Evolutionary conservation across 37 sponge, comb jelly and placozoan genomes (phyloP).

Genomic region (Halichondria panicea): DNA sequence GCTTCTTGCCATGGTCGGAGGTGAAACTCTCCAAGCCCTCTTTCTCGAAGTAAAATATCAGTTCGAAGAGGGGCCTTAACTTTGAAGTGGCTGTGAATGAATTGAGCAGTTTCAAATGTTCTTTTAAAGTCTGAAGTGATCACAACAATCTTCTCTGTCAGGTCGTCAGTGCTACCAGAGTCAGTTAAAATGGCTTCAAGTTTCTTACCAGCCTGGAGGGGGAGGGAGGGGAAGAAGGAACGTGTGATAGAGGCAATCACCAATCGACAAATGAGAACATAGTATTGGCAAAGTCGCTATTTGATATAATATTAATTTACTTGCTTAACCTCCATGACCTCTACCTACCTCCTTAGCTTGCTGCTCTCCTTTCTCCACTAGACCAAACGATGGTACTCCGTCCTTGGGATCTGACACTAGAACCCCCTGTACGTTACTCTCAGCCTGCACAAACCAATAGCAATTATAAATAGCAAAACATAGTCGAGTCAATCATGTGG

Average conservation of each 20-base stretch:
- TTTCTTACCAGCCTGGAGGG: conserved; percentile 17
- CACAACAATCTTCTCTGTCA: conserved; percentile 11
- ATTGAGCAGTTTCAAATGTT: conserved; percentile 4
- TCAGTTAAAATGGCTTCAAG: conserved; percentile 6
- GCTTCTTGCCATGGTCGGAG: neutral
- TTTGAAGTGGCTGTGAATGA: neutral
- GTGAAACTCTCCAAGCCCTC: conserved; percentile 2
- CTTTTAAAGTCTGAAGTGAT: conserved; percentile 23
- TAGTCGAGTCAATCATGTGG: no score
- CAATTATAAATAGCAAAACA: no score
- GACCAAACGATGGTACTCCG: conserved; percentile 38
- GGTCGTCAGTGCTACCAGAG: neutral
- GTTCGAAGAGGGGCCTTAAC: neutral
- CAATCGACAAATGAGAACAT: no score
- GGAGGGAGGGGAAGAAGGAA: neutral
- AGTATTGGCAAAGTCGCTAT: no score
- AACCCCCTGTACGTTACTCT: conserved; percentile 32
- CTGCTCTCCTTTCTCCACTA: conserved; percentile 49
- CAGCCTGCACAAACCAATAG: neutral
- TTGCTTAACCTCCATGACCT: no score
- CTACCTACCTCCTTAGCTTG: conserved; percentile 52
- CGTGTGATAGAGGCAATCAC: no score
- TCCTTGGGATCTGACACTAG: conserved; percentile 30
- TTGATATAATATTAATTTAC: no score
- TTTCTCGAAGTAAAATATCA: neutral